A percentile compares a stretch with the other conserved stretches of the same genome.
Evolutionary conservation across 2,888 invertebrate species (phyloP).

Genomic region (Acutogordius australiensis): DNA sequence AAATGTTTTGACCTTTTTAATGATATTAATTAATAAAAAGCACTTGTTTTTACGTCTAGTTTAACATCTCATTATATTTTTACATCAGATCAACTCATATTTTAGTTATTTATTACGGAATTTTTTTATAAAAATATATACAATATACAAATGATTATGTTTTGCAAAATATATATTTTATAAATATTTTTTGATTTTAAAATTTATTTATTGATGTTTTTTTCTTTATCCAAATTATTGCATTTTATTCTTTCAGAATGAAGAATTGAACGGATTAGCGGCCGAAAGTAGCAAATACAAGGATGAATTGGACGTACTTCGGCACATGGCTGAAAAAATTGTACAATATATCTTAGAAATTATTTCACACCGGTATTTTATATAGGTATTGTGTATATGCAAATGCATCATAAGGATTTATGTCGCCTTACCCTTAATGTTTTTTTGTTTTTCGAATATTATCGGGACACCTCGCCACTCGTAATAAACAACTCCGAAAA

Average conservation of each 20-base stretch:
- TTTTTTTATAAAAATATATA: neutral
- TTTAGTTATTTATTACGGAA: neutral
- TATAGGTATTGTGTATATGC: no score
- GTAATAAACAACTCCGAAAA: no score
- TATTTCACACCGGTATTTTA: no score
- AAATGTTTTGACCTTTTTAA: no score
- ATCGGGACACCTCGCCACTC: no score
- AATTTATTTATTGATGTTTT: neutral
- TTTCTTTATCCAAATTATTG: neutral
- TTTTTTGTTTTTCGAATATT: no score
- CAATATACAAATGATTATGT: neutral
- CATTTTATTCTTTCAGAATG: neutral
- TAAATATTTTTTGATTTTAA: neutral
- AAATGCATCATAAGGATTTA: no score
- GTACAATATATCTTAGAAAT: neutral
- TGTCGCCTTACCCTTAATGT: no score
- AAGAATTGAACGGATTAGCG: neutral
- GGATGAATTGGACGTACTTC: slow-evolving; percentile 1
- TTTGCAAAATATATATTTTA: neutral
- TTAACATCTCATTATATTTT: no score
- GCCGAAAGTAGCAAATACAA: neutral
- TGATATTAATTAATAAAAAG: no score
- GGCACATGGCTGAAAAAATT: slow-evolving; percentile 6
- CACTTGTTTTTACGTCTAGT: no score
- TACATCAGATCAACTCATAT: no score